phyloP scores from a whole-genome alignment of 64 coral and sea anemone species.

The Montipora foliosa region DNA sequence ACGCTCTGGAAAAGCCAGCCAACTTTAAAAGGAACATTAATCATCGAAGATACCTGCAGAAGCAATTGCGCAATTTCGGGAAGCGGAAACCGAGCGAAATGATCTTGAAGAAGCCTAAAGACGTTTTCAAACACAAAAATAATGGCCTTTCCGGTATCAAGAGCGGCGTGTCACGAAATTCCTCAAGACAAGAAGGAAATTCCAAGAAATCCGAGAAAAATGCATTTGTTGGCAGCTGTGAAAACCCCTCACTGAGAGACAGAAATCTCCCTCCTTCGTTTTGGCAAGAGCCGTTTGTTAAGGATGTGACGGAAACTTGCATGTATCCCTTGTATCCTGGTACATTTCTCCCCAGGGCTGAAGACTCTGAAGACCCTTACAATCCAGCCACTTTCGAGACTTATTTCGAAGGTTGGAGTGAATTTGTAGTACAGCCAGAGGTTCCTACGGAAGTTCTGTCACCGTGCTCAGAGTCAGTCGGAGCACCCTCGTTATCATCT shows the following conservation, averaged over 20 bases:
- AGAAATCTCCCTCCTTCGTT: slow-evolving; percentile 68
- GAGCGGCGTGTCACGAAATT: slow-evolving; percentile 48
- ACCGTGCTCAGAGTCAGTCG: slow-evolving; percentile 50
- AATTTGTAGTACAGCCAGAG: slow-evolving; percentile 44
- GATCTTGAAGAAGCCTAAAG: slow-evolving; percentile 68
- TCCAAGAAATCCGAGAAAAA: slow-evolving; percentile 60
- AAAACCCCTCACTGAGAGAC: slow-evolving; percentile 57
- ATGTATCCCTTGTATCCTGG: slow-evolving; percentile 52
- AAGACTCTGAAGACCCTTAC: slow-evolving; percentile 48
- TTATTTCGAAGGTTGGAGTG: slow-evolving; percentile 75
- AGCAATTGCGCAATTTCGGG: slow-evolving; percentile 92
- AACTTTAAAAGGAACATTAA: slow-evolving; percentile 99
- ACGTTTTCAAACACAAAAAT: slow-evolving; percentile 44
- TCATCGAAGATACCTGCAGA: slow-evolving; percentile 95
- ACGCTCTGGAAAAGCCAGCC: slow-evolving; percentile 93
- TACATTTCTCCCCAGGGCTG: slow-evolving; percentile 53
- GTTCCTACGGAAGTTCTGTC: slow-evolving; percentile 50
- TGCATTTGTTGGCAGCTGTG: slow-evolving; percentile 35
- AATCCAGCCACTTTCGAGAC: slow-evolving; percentile 27
- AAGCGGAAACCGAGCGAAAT: slow-evolving; percentile 79
- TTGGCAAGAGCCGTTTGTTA: slow-evolving; percentile 87
- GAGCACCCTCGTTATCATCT: slow-evolving; percentile 73
- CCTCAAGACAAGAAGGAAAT: slow-evolving; percentile 60
- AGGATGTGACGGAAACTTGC: slow-evolving; percentile 53
- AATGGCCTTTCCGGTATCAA: not conserved